Evolutionary conservation across 2,113 vertebrate species (phyloP), one percentile per base, ranked within the genome.

Genomic region (Casuarius casuarius): DNA sequence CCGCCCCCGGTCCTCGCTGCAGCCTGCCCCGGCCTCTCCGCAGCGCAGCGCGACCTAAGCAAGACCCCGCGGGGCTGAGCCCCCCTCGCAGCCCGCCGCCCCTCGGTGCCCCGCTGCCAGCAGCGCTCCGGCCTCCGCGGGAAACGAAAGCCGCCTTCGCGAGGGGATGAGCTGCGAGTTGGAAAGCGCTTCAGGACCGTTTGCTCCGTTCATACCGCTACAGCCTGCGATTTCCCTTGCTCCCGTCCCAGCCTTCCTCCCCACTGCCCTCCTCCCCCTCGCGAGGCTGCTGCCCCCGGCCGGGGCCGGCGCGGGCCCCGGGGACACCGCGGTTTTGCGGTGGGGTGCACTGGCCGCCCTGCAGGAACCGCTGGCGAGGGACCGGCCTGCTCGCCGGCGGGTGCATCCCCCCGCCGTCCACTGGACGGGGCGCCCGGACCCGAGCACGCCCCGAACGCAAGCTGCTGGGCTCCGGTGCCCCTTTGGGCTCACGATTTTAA

Each of bases 301-400:
- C 8, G 38, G 38, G 38, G 38, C 38, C 38, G 38, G 38, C 38
- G 38, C 38, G 38, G 38, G 38, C 8, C 38, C 38, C 38, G 7
- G 38, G 38, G 38, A 38, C 38, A 38, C 38, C 38, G 3, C 26
- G 17, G 46, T 7, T 29, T 4, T 6, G 42, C 2, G 49, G 42
- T 0, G 22, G 6, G 17, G 58, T 20, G 12, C 5, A 10, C n/a
- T 10, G 2, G 40, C 6, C 7, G 3, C 1, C 33, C 76, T 0
- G 5, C 9, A 7, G 52, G 35, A 0, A 20, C 40, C 4, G 33
- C 13, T 42, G 68, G 29, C 31, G 25, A 4, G 35, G 29, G 58
- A 23, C 54, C 1, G 0, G 26, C 18, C 52, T 31, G 61, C 38
- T 29, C 3, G 0, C 35, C 16, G 38, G 22, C 1, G 1, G 58